A percentile compares a stretch with the other conserved stretches of the same genome.
Conservation (phyloP, 2,797 vertebrate genomes). For the Falco peregrinus region DNA sequence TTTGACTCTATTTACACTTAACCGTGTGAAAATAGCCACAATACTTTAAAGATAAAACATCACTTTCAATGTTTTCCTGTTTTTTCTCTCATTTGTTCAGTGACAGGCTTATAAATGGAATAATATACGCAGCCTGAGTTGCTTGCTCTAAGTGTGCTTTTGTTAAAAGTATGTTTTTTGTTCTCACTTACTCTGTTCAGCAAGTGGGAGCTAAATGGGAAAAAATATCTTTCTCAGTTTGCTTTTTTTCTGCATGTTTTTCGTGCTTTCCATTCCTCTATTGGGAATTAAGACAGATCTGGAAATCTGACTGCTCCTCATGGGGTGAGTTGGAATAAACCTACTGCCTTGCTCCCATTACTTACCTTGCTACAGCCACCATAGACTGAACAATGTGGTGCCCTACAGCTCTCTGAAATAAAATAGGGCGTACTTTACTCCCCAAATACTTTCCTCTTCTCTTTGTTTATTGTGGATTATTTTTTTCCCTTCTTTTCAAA, state of each 20-base stretch:
- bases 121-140: neutral
- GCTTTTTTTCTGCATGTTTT: neutral
- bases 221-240: neutral
- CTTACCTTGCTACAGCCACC: neutral
- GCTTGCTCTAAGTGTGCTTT: neutral
- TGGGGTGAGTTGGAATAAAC: neutral
- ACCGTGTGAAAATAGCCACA: neutral
- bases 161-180: neutral
- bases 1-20: neutral
- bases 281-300: neutral
- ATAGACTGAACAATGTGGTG: neutral
- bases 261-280: neutral
- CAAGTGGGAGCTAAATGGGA: neutral
- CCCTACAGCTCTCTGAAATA: neutral
- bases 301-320: neutral
- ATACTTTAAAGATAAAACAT: neutral
- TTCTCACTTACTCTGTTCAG: neutral
- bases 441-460: neutral
- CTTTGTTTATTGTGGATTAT: neutral
- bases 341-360: neutral
- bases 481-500: neutral
- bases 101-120: neutral
- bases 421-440: neutral
- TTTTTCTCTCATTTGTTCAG: neutral
- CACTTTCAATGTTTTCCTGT: fast-evolving